Conservation (phyloP, 2,113 vertebrate genomes). For the Brachirus orientalis region DNA sequence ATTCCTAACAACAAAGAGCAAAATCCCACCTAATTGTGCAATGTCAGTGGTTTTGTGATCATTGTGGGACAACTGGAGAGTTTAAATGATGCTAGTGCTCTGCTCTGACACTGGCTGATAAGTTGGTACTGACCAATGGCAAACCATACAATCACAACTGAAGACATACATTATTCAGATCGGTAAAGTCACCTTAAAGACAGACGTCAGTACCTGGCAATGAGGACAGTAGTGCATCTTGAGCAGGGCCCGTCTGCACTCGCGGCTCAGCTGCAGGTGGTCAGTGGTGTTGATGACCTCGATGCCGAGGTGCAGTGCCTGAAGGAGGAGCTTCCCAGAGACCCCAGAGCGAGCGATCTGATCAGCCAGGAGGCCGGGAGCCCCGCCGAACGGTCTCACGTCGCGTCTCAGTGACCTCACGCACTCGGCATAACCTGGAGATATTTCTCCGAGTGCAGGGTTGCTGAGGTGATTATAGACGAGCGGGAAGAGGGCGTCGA, state of each 20-base stretch:
- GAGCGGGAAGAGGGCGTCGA: slow-evolving; percentile 87
- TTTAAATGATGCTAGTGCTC: too few relatives aligned
- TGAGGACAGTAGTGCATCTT: slow-evolving; percentile 89
- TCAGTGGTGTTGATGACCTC: slow-evolving; percentile 94
- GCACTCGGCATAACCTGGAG: slow-evolving; percentile 83
- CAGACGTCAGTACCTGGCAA: slow-evolving; percentile 85
- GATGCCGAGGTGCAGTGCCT: slow-evolving; percentile 89
- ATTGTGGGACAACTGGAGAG: too few relatives aligned
- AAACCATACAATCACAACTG: too few relatives aligned
- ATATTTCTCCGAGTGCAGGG: slow-evolving; percentile 73
- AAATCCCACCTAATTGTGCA: too few relatives aligned
- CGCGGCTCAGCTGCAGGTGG: slow-evolving; percentile 85
- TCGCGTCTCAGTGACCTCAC: slow-evolving; percentile 73
- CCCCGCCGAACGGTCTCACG: slow-evolving; percentile 80
- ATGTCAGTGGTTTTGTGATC: too few relatives aligned
- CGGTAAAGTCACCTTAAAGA: too few relatives aligned
- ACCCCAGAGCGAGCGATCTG: slow-evolving; percentile 81
- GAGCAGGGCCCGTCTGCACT: slow-evolving; percentile 86
- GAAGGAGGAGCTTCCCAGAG: slow-evolving; percentile 83
- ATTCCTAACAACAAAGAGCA: slow-evolving; percentile 33
- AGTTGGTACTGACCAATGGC: too few relatives aligned
- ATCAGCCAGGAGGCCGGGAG: slow-evolving; percentile 75
- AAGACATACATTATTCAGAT: too few relatives aligned
- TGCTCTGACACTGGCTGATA: too few relatives aligned
- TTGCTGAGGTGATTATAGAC: slow-evolving; percentile 86